These are phyloP conservation scores for Anolis sagrei DNA, from an alignment of 2,113 vertebrate genomes.

Conservation along the genomic window DNA sequence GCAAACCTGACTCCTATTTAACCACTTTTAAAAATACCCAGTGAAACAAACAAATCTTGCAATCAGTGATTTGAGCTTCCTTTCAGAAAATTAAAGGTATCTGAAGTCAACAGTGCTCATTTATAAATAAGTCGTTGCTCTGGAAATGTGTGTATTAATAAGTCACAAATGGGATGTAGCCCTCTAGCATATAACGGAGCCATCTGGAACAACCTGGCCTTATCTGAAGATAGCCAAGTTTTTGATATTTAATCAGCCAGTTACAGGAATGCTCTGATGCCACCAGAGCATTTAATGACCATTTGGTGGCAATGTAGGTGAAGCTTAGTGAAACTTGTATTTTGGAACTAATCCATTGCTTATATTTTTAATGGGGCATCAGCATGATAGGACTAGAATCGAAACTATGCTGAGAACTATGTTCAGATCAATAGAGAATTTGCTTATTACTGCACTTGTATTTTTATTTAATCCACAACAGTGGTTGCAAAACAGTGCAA, in stretches of 20 bases:
- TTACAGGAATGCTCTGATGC: background rate
- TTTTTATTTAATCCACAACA: background rate
- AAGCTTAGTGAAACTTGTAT: background rate
- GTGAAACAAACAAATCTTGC: background rate
- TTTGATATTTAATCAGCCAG: conserved; percentile 21
- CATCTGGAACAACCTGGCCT: conserved; percentile 2
- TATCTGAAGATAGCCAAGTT: conserved; percentile 4
- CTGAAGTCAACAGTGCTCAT: conserved; percentile 23
- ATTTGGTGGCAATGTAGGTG: conserved; percentile 17
- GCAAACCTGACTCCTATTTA: background rate
- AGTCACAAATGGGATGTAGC: background rate
- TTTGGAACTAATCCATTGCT: conserved; percentile 7
- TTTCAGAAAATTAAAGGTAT: conserved; percentile 30
- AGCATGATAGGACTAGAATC: background rate
- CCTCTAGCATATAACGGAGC: background rate
- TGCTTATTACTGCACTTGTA: background rate
- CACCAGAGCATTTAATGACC: conserved; percentile 11
- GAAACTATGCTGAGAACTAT: background rate
- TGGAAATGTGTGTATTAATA: background rate
- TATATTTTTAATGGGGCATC: background rate
- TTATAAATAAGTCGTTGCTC: background rate
- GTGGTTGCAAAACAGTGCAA: background rate
- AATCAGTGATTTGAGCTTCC: conserved; percentile 33
- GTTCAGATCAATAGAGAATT: background rate
- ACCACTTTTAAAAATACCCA: conserved; percentile 24